Evolutionary conservation across 2,797 vertebrate species (phyloP).

Genomic region (Acipenser transmontanus): DNA sequence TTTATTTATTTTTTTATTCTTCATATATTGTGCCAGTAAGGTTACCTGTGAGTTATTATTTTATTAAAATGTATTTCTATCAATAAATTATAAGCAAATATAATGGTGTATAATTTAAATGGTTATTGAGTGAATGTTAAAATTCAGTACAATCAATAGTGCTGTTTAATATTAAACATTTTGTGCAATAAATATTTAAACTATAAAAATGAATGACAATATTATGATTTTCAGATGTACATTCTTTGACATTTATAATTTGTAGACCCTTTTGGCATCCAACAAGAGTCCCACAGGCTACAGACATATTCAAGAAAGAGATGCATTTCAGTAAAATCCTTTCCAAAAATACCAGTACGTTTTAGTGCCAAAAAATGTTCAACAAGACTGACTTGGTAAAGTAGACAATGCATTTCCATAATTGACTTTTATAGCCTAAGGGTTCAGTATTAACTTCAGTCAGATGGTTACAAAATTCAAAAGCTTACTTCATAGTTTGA

Average conservation of each 20-base stretch:
- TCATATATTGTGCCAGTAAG: too few relatives aligned
- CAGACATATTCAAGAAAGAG: slow-evolving; percentile 62
- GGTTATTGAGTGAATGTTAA: too few relatives aligned
- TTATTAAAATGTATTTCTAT: too few relatives aligned
- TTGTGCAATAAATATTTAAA: slow-evolving; percentile 42
- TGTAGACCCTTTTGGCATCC: slow-evolving; percentile 74
- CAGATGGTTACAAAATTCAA: not conserved
- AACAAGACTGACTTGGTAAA: not conserved
- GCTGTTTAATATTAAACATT: too few relatives aligned
- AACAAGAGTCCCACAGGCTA: slow-evolving; percentile 46
- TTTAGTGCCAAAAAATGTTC: not conserved
- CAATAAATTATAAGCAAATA: too few relatives aligned
- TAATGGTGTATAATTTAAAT: too few relatives aligned
- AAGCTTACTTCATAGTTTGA: not conserved
- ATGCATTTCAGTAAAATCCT: slow-evolving; percentile 60
- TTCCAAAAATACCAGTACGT: slow-evolving; percentile 45
- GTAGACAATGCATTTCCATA: slow-evolving; percentile 3
- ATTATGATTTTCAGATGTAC: slow-evolving; percentile 71
- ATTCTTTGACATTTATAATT: slow-evolving; percentile 65
- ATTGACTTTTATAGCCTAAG: not conserved
- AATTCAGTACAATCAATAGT: too few relatives aligned
- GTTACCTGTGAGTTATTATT: too few relatives aligned
- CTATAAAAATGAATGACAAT: slow-evolving; percentile 70
- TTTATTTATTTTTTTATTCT: too few relatives aligned
- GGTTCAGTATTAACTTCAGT: not conserved